Evolutionary conservation across 2,113 vertebrate species (phyloP).

Genomic region (Caretta caretta): DNA sequence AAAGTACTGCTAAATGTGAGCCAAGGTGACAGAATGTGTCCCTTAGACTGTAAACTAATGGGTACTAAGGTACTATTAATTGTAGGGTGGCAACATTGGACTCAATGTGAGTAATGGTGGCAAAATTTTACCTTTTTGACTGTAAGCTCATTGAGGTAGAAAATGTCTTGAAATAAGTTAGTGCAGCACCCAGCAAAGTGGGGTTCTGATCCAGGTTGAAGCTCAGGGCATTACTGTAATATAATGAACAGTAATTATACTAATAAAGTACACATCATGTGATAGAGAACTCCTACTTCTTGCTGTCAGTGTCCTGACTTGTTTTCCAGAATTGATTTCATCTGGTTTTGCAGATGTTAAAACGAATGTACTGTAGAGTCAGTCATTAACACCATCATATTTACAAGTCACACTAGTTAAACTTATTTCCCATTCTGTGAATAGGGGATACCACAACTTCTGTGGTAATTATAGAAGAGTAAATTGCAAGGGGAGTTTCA

Average conservation of each 20-base stretch:
- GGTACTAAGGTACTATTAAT: not conserved
- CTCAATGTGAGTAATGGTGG: not conserved
- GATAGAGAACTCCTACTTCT: not conserved
- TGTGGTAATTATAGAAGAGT: not conserved
- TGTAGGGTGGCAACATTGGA: not conserved
- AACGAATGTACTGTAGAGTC: not conserved
- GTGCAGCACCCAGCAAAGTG: not conserved
- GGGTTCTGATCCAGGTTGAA: not conserved
- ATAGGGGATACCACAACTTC: not conserved
- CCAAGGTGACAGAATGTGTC: not conserved
- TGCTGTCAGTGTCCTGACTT: not conserved
- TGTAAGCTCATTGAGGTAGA: not conserved
- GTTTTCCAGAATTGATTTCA: not conserved
- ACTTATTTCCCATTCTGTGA: not conserved
- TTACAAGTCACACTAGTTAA: not conserved
- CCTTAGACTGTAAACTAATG: not conserved
- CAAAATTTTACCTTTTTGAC: not conserved
- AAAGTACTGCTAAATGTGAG: not conserved
- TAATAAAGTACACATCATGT: not conserved
- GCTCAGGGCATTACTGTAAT: not conserved
- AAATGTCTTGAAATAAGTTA: not conserved
- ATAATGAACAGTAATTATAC: not conserved
- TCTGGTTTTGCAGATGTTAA: not conserved
- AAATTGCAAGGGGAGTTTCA: not conserved
- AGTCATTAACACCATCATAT: not conserved